Percentiles rank a stretch among this genome's conserved stretches.
These are phyloP conservation scores for Sinocyclocheilus anshuiensis DNA, from an alignment of 2,113 vertebrate species.

Conservation along the genomic window DNA sequence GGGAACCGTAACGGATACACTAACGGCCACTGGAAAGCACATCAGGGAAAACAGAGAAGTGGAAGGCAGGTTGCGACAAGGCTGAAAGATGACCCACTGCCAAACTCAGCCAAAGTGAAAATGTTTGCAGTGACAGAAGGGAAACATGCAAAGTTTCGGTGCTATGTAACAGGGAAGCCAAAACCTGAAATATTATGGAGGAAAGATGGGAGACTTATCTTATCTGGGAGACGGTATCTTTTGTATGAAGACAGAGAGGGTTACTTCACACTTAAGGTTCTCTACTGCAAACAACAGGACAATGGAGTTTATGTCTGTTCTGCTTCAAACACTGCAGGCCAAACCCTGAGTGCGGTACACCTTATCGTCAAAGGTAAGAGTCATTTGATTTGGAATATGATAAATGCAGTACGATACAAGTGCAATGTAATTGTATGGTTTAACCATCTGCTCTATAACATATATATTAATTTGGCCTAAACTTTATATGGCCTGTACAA, in stretches of 20 bases:
- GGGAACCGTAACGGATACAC: slow-evolving; percentile 76
- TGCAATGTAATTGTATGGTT: too few relatives aligned
- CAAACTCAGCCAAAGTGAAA: slow-evolving; percentile 80
- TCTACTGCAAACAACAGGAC: slow-evolving; percentile 94
- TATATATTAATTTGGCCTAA: neutral
- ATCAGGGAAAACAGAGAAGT: slow-evolving; percentile 69
- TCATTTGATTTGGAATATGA: neutral
- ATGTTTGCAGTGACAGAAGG: slow-evolving; percentile 90
- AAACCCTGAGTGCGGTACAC: slow-evolving; percentile 92
- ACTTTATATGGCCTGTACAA: neutral
- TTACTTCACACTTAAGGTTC: slow-evolving; percentile 95
- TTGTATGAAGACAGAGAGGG: slow-evolving; percentile 94
- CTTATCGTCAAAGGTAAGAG: slow-evolving; percentile 90
- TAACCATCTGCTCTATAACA: too few relatives aligned
- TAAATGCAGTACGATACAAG: neutral
- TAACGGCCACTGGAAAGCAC: slow-evolving; percentile 74
- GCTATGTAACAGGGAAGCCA: slow-evolving; percentile 95
- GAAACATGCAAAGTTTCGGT: slow-evolving; percentile 97
- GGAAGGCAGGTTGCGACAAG: slow-evolving; percentile 68
- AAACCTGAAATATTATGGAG: slow-evolving; percentile 96
- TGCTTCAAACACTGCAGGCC: slow-evolving; percentile 92
- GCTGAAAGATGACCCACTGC: slow-evolving; percentile 64
- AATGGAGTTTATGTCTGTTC: slow-evolving; percentile 93
- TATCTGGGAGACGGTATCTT: slow-evolving; percentile 86
- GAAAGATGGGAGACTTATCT: slow-evolving; percentile 86